These are phyloP conservation scores for Darevskia nairensis DNA, from an alignment of 2,797 vertebrate genomes.

Conservation along the genomic window DNA sequence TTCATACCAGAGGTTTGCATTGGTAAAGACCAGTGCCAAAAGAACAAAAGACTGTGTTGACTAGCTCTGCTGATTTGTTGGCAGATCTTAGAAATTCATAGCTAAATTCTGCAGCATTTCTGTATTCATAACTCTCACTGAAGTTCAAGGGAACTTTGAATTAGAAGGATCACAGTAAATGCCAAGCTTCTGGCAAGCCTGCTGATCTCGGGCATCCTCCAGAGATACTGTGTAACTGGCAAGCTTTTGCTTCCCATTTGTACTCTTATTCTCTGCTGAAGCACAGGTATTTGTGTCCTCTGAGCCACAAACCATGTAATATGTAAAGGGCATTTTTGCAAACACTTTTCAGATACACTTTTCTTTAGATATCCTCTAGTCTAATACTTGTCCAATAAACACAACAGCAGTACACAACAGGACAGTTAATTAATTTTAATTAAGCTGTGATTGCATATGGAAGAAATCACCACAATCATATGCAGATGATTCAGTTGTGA, in stretches of 20 bases:
- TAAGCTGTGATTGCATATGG: background rate
- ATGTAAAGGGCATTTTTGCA: background rate
- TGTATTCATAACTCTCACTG: background rate
- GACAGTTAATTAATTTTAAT: background rate
- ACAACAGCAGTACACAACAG: background rate
- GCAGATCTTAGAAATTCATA: slow-evolving; percentile 42
- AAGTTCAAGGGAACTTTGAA: background rate
- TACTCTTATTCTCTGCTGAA: background rate
- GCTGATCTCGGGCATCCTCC: background rate
- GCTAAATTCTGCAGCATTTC: slow-evolving; percentile 42
- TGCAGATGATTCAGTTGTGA: background rate
- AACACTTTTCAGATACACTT: background rate
- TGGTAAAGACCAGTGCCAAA: slow-evolving; percentile 45
- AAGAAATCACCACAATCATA: background rate
- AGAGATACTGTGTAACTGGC: slow-evolving; percentile 14
- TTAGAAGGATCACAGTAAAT: slow-evolving; percentile 19
- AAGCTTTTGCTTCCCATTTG: slow-evolving; percentile 38
- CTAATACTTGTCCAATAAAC: background rate
- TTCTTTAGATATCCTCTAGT: background rate
- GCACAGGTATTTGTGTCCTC: background rate
- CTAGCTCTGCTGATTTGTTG: background rate
- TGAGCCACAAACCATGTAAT: background rate
- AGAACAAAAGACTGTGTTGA: slow-evolving; percentile 37
- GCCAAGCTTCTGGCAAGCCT: slow-evolving; percentile 26
- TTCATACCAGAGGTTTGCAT: slow-evolving; percentile 28